Conservation (phyloP, 2,888 invertebrate genomes). For the Smittia aterrima region DNA sequence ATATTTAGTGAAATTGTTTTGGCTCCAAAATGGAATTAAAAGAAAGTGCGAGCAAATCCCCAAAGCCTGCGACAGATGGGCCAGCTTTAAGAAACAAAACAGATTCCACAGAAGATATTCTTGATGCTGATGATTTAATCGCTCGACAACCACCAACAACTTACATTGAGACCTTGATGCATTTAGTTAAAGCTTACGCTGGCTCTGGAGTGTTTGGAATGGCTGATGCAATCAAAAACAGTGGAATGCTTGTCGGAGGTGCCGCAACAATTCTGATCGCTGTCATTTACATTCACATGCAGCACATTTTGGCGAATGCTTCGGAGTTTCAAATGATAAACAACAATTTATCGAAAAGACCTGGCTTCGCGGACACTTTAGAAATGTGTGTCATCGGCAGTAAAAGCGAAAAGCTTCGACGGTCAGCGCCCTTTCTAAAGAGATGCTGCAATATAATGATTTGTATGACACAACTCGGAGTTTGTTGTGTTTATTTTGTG, state of each 20-base stretch:
- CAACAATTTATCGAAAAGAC: conserved; percentile 58
- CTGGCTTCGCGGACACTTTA: conserved; percentile 80
- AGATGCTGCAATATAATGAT: conserved; percentile 79
- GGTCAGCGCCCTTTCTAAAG: conserved; percentile 64
- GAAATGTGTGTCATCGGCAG: conserved; percentile 77
- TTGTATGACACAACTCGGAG: conserved; percentile 94
- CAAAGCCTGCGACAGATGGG: no score
- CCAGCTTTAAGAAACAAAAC: no score
- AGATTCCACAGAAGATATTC: no score
- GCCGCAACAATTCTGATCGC: conserved; percentile 76
- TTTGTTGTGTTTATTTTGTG: conserved; percentile 96
- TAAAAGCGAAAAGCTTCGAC: conserved; percentile 60
- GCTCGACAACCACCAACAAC: neutral
- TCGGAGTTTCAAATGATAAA: conserved; percentile 65
- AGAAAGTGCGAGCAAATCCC: no score
- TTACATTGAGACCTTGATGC: conserved; percentile 85
- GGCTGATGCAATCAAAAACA: conserved; percentile 91
- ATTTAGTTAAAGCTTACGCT: conserved; percentile 91
- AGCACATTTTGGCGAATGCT: conserved; percentile 81
- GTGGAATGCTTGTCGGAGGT: conserved; percentile 81
- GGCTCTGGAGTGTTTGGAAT: conserved; percentile 87
- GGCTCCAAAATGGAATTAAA: no score
- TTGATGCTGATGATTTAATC: no score
- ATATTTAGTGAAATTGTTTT: no score
- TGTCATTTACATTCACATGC: conserved; percentile 84